Evolutionary conservation across 2,888 invertebrate genomes (phyloP), one percentile per base, ranked within the genome.

Genomic region (Drosophila colorata): DNA sequence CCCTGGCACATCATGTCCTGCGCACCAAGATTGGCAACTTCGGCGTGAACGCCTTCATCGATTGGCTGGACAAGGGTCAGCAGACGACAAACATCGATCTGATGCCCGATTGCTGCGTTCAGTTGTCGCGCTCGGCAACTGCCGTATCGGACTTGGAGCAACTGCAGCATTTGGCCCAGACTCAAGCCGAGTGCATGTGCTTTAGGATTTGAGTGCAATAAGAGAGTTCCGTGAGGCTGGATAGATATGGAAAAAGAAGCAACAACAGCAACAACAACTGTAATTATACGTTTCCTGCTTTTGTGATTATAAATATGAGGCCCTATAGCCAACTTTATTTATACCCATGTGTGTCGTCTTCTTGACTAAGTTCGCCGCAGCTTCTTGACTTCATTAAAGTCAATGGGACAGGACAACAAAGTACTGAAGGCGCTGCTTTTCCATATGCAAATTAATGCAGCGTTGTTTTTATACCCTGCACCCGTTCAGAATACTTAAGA

Each of bases 381-480:
- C 78, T 70, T 66, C 82, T 88, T 88, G 85, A 85, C 89, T 85
- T 79, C 85, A 87, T 85, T 86, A 88, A 69, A 84, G 78, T 82
- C 74, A 67, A 70, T 44, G 63, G 66, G 55, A 65, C 44, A 52
- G 43, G 58, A 57, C 47, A 33, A 49, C 18, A 38, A 40, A 25
- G 44, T 11, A 28, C 33, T 31, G 23, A 44, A 14, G 28, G 14
- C 40, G 33, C 37, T 64, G 49, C 14, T 28, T 25, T n/a, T 20
- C 71, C 71, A 74, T 77, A 88, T 85, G 85, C 89, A 85, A 88
- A 85, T 88, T 78, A 80, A 84, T 87, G 81, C 87, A 70, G 74
- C 47, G 47, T 41, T 68, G 37, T 55, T 64, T 53, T 55, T 41
- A 20, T 33, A 20, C 31, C 14, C 52, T 41, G 31, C 4, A 1